phyloP scores from a whole-genome alignment of 2,113 vertebrate species.

The Antigone vipio region DNA sequence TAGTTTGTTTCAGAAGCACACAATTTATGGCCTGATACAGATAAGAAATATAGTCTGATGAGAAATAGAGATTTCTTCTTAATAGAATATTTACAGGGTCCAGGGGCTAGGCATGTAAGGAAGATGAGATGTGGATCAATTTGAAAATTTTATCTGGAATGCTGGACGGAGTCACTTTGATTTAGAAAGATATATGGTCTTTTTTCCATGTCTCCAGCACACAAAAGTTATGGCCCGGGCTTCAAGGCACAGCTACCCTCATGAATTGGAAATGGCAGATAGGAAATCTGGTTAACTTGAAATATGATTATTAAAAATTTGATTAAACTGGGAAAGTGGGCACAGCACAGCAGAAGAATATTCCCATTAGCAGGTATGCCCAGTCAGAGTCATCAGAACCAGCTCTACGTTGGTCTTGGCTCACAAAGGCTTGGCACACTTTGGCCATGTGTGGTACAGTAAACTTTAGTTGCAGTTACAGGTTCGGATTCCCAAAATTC shows the following conservation, averaged over 20 bases:
- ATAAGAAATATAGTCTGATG: background rate
- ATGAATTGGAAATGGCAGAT: background rate
- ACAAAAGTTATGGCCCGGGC: background rate
- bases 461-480: background rate
- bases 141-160: background rate
- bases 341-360: background rate
- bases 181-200: background rate
- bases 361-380: background rate
- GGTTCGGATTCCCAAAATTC: background rate
- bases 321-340: background rate
- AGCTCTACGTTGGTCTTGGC: background rate
- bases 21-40: background rate
- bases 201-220: background rate
- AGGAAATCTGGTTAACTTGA: background rate
- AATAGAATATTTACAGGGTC: constrained; percentile 25
- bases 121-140: background rate
- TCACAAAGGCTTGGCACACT: background rate
- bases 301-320: background rate
- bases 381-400: background rate
- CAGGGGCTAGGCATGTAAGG: background rate
- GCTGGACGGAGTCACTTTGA: background rate
- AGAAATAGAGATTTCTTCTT: background rate
- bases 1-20: background rate
- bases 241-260: background rate
- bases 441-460: background rate